A percentile compares a stretch with the other conserved stretches of the same genome.
These are phyloP conservation scores for Phocoena phocoena DNA, from an alignment of 2,113 vertebrate species.

Conservation along the genomic window DNA sequence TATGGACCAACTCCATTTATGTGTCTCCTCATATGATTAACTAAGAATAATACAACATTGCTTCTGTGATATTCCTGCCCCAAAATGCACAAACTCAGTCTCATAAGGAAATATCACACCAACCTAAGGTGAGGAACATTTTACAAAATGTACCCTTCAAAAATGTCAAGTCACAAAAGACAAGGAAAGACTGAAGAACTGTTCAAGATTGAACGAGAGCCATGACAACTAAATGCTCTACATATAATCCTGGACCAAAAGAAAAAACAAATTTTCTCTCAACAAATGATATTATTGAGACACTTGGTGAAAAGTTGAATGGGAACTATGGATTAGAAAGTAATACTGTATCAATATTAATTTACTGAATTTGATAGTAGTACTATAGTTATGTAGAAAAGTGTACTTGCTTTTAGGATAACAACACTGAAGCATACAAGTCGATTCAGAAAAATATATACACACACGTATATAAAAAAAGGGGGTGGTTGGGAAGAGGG, in stretches of 20 bases:
- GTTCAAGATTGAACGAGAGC: not conserved
- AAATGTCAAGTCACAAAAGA: not conserved
- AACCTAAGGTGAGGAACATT: not conserved
- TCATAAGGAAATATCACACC: not conserved
- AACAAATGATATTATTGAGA: conserved; percentile 19
- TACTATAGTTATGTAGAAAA: not conserved
- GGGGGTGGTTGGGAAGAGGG: too few species aligned
- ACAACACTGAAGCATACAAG: not conserved
- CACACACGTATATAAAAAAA: not conserved
- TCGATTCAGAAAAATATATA: not conserved
- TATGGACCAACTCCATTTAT: not conserved
- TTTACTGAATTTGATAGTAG: conserved; percentile 19
- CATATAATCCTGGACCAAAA: not conserved
- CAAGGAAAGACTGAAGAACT: not conserved
- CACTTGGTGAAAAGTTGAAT: conserved; percentile 28
- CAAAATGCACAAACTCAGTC: not conserved
- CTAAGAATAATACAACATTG: not conserved
- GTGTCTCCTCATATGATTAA: not conserved
- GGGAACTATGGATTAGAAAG: not conserved
- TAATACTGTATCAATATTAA: not conserved
- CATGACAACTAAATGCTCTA: not conserved
- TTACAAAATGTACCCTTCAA: conserved; percentile 11
- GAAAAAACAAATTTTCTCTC: not conserved
- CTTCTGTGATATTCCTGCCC: not conserved
- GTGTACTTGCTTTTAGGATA: not conserved